A percentile compares a stretch with the other conserved stretches of the same genome.
phyloP scores from a whole-genome alignment of 64 coral and sea anemone genomes.

The Actinia tenebrosa region DNA sequence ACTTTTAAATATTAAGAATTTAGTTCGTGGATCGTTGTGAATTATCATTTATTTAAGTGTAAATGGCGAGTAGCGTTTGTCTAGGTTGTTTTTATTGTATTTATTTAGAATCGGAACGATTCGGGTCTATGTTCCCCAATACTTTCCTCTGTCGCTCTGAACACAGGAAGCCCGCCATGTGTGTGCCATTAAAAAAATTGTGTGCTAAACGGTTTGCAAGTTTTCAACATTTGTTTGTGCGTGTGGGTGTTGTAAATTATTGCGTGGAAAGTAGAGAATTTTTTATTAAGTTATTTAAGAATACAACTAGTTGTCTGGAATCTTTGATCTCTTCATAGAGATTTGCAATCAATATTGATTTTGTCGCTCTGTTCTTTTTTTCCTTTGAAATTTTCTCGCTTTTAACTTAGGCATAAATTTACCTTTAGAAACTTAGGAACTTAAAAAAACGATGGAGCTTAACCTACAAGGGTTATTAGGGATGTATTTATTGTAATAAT shows the following conservation, averaged over 20 bases:
- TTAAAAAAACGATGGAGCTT: neutral
- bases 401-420: neutral
- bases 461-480: neutral
- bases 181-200: neutral
- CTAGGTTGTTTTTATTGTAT: neutral
- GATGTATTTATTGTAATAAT: no score
- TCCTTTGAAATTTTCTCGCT: neutral
- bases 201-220: neutral
- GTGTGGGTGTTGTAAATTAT: neutral
- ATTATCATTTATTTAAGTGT: neutral
- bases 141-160: neutral
- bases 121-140: neutral
- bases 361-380: neutral
- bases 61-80: neutral
- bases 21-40: neutral
- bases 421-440: neutral
- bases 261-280: neutral
- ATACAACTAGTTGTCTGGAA: neutral
- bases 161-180: neutral
- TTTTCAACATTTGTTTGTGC: neutral
- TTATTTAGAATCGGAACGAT: neutral
- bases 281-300: slow-evolving; percentile 22
- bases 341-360: neutral
- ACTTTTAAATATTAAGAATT: neutral
- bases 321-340: neutral